phyloP scores from a whole-genome alignment of 1,140 invertebrate species.

The Olivierus martensii region DNA sequence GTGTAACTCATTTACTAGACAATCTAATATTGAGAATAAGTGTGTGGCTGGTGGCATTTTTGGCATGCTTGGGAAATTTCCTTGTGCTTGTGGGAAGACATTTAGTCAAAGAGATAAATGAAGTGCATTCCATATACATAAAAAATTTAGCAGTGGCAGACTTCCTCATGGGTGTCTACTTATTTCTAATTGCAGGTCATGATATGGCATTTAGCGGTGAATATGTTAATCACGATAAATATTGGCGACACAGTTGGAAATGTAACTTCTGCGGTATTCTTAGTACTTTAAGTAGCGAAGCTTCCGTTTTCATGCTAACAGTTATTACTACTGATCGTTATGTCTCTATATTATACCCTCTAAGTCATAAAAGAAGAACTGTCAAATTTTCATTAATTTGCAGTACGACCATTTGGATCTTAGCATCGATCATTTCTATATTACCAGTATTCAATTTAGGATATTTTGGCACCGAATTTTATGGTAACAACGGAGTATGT shows the following conservation, averaged over 20 bases:
- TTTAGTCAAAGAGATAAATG: slow-evolving; percentile 33
- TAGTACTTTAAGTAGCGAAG: slow-evolving; percentile 30
- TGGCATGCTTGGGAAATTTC: slow-evolving; percentile 47
- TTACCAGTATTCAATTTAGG: slow-evolving; percentile 8
- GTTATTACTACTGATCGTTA: slow-evolving; percentile 61
- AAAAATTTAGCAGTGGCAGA: slow-evolving; percentile 60
- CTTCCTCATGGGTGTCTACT: slow-evolving; percentile 59
- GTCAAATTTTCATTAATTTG: slow-evolving; percentile 42
- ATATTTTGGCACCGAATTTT: slow-evolving; percentile 23
- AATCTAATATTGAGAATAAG: slow-evolving; percentile 43
- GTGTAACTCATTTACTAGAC: slow-evolving; percentile 44
- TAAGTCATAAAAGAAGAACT: slow-evolving; percentile 41
- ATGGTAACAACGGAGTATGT: slow-evolving; percentile 43
- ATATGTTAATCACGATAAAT: slow-evolving; percentile 44
- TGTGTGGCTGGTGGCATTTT: slow-evolving; percentile 50
- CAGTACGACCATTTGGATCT: slow-evolving; percentile 46
- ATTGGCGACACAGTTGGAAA: slow-evolving; percentile 41
- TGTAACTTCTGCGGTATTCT: slow-evolving; percentile 20
- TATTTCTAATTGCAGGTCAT: slow-evolving; percentile 48
- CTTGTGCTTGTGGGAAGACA: slow-evolving; percentile 47
- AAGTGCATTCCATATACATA: slow-evolving; percentile 22
- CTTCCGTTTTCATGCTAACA: slow-evolving; percentile 55
- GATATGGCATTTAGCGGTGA: slow-evolving; percentile 45
- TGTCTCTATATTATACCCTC: slow-evolving; percentile 49
- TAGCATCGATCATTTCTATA: slow-evolving; percentile 36